Conservation (phyloP, 1,140 invertebrate genomes). For the Caerostris darwini region DNA sequence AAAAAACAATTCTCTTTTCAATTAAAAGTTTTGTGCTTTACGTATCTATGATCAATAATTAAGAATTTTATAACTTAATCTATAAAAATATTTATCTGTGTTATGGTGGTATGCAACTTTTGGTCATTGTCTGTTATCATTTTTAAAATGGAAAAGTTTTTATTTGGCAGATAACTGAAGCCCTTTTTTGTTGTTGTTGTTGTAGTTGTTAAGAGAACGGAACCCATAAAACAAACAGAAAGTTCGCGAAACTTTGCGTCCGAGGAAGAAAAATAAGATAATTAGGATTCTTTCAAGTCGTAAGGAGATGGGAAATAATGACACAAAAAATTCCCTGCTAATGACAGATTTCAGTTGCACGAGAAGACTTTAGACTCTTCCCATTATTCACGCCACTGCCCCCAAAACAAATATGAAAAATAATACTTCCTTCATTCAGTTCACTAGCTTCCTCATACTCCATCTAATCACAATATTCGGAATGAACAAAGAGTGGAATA, state of each 20-base stretch:
- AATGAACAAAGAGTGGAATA: slow-evolving; percentile 61
- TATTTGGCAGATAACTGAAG: background rate
- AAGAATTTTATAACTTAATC: too few species aligned
- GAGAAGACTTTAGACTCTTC: slow-evolving; percentile 30
- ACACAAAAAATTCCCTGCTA: slow-evolving; percentile 37
- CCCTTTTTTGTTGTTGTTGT: background rate
- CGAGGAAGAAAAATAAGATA: slow-evolving; percentile 2
- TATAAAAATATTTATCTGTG: too few species aligned
- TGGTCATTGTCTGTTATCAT: background rate
- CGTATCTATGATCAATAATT: too few species aligned
- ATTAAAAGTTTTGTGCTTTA: too few species aligned
- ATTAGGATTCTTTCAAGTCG: slow-evolving; percentile 38
- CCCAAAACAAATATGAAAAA: slow-evolving; percentile 66
- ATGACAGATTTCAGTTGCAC: slow-evolving; percentile 55
- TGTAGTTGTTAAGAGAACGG: background rate
- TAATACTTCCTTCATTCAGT: slow-evolving; percentile 50
- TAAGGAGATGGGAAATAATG: slow-evolving; percentile 54
- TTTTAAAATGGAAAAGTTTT: background rate
- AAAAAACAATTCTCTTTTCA: too few species aligned
- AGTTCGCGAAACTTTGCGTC: background rate
- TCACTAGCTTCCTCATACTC: slow-evolving; percentile 24
- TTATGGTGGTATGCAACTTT: too few species aligned
- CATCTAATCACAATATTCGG: slow-evolving; percentile 70
- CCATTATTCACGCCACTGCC: slow-evolving; percentile 57
- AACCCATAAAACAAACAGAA: slow-evolving; percentile 17